Percentiles rank a stretch among this genome's conserved stretches.
These are phyloP conservation scores for Artibeus lituratus DNA, from an alignment of 2,797 vertebrate genomes.

Conservation along the genomic window DNA sequence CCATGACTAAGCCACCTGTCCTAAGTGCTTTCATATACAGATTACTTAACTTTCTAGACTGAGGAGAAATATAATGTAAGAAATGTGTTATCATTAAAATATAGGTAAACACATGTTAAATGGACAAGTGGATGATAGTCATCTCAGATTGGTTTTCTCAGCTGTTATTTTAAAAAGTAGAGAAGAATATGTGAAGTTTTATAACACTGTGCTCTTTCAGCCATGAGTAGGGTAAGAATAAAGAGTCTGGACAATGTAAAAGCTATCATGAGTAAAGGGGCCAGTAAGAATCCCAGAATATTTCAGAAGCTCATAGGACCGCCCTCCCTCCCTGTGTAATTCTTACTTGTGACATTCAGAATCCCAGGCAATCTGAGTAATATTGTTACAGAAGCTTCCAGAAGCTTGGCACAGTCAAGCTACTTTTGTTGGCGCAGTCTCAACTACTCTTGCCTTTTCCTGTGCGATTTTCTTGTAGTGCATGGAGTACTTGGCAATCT, in stretches of 20 bases:
- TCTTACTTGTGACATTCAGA: no score
- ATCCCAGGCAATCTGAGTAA: no score
- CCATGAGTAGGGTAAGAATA: fast-evolving
- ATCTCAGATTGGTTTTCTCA: neutral
- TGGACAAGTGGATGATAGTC: neutral
- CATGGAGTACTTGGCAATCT: no score
- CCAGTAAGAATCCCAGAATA: neutral
- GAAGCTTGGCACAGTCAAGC: no score
- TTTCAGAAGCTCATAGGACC: neutral
- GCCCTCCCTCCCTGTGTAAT: no score
- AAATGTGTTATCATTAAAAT: constrained; percentile 5
- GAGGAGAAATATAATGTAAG: neutral
- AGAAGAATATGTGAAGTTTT: neutral
- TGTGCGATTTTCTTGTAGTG: no score
- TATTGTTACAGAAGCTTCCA: no score
- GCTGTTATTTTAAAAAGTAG: neutral
- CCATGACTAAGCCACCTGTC: constrained; percentile 42
- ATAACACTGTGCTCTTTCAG: neutral
- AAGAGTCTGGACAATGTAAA: neutral
- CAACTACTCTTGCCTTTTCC: no score
- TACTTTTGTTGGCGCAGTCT: no score
- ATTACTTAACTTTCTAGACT: constrained; percentile 11
- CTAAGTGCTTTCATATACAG: constrained; percentile 9
- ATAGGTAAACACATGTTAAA: neutral
- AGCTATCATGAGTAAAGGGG: constrained; percentile 5